Base-by-base conservation (phyloP, 2,888 invertebrate genomes). In the Polydrusus cervinus region DNA sequence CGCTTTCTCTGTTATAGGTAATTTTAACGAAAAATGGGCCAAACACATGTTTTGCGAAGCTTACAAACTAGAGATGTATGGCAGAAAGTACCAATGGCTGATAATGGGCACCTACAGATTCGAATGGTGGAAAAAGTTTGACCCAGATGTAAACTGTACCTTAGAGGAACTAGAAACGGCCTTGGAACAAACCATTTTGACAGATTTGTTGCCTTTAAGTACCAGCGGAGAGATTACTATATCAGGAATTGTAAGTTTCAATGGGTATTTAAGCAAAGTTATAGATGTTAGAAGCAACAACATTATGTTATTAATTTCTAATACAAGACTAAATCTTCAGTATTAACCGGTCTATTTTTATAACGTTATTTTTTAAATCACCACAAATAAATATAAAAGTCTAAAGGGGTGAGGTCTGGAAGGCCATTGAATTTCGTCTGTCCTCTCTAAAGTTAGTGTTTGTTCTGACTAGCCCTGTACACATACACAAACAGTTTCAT, bases 11-110 rank as follows among this genome's bases (percentile, higher is more conserved):
- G 3, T 79, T 80, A 66, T 76, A 83, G 97, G 97, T 3, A 98
- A 98, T 87, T 98, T 99, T 87, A 97, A 97, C 87, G 97, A 97
- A 85, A 92, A 93, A 65, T 97, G 97, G 95, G 98, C 98, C 0
- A 89, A 96, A 69, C 91, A 92, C 82, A 94, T 96, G 78, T 96
- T 96, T 86, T 97, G 96, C 86, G 95, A 96, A 85, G 96, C 96
- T 64, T 93, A 93, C 86, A 94, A 94, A 80, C 87, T 94, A 79
- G 94, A 94, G 78, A 94, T 98, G 94, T 96, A 92, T 85, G 98
- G 98, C 0, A 90, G 95, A 7, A 94, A 96, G 74, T 97, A 97
- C 88, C 97, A 98, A 81, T 98, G 98, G 98, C 91, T 98, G 0
- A 93, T 98, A 30, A 94, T 96, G 88, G 97, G 97, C 3, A 95